Evolutionary conservation across 2,888 invertebrate genomes (phyloP), one percentile per base, ranked within the genome.

Genomic region (Lochmaea capreae): DNA sequence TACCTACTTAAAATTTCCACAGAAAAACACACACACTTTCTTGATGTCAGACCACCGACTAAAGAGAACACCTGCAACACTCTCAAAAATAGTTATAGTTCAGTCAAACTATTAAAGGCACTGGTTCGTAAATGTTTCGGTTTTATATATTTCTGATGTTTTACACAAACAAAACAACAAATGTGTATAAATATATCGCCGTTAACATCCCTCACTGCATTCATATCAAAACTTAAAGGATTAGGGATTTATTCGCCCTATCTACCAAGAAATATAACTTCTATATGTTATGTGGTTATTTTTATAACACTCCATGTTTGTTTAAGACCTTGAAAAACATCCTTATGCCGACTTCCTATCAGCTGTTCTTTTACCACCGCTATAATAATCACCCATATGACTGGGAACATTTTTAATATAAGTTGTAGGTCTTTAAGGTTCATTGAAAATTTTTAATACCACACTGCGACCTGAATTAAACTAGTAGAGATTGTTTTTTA

Each of bases 261-360:
- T 59, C 26, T n/a, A 58, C 14, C 3, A 58, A 58, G 58, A 58
- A 58, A 58, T 26, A 33, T 26, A 46, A 52, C 14, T 58, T 58
- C 14, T 26, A 33, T 26, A 9, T 59, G 33, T 26, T 46, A 12
- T 57, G 54, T 63, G 63, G 63, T 65, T 71, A 65, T 63, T 71
- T 71, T 59, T 63, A 71, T 58, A 71, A 57, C 65, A 65, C 57
- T 43, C 16, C 18, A 33, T 58, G 65, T 71, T 65, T 33, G 65
- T 11, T 16, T 57, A 43, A 70, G 70, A 43, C 63, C 57, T 46
- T 43, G 42, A 63, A 63, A 70, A 63, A 39, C 70, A 42, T 57
- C 54, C 61, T 65, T 42, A 42, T 66, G 33, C 43, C 65, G 49
- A 67, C 67, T 72, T 72, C 67, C 67, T 18, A 72, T 72, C 72